Evolutionary conservation across 1,140 invertebrate genomes (phyloP), one percentile per base, ranked within the genome.

Genomic region (Aphis craccivora): DNA sequence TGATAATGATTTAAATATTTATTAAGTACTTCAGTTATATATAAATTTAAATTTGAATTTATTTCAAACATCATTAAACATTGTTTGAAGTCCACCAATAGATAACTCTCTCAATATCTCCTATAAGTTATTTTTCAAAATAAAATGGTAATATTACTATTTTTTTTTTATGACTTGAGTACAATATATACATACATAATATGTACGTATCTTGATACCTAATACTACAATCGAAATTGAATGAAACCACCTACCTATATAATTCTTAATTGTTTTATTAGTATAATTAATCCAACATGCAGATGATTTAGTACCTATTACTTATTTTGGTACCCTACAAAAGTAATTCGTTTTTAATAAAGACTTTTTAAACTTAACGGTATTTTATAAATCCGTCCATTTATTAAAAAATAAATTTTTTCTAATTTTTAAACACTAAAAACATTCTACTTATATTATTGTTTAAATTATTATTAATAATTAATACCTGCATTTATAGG

Each of bases 301-400:
- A n/a, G n/a, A n/a, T n/a, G n/a, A 76, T 76, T 76, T 76, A n/a
- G n/a, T 14, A 76, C 6, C 6, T 76, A 18, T n/a, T n/a, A 14
- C 30, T 4, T 18, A 76, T n/a, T 76, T 76, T 18, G 60, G 4
- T 14, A 76, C n/a, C 3, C 30, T n/a, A 76, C 30, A 76, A n/a
- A 22, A n/a, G 14, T 76, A 76, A n/a, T 76, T n/a, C 18, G 60
- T 76, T 76, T 76, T 76, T 18, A n/a, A n/a, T 76, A n/a, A 76
- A 76, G n/a, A 76, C 30, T 76, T 76, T n/a, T 76, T 76, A 18
- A 76, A 76, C 5, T n/a, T n/a, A 35, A 37, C 25, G 84, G 40
- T 45, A 48, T 48, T 87, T 87, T 30, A 48, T 87, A 30, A 87
- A 43, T 87, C 84, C 84, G 84, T 87, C 84, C 84, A 87, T 40